A percentile compares a stretch with the other conserved stretches of the same genome.
phyloP scores from a whole-genome alignment of 2,113 vertebrate genomes.

The Fulmarus glacialis region DNA sequence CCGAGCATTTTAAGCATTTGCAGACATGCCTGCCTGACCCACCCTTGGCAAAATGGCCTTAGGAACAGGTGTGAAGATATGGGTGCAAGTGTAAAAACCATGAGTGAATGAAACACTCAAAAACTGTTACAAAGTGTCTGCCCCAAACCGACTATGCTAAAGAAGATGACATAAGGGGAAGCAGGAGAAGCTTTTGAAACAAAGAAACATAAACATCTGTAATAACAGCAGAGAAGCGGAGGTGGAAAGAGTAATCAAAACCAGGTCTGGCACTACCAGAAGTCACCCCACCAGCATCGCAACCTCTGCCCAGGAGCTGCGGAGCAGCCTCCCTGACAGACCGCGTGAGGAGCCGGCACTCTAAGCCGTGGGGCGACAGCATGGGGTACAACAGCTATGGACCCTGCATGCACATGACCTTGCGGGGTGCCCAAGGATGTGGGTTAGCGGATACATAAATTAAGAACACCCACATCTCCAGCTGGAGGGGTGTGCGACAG shows the following conservation, averaged over 20 bases:
- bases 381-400: background rate
- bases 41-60: background rate
- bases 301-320: background rate
- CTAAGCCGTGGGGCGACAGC: fast-evolving
- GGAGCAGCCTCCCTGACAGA: background rate
- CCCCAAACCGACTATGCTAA: background rate
- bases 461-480: background rate
- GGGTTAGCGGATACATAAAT: background rate
- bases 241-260: background rate
- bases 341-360: fast-evolving
- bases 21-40: background rate
- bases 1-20: background rate
- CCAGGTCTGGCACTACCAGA: background rate
- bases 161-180: background rate
- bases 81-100: background rate
- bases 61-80: background rate
- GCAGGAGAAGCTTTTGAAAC: background rate
- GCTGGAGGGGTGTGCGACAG: background rate
- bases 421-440: background rate
- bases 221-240: background rate
- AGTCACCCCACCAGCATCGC: background rate
- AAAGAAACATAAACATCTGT: background rate
- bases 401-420: fast-evolving
- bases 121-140: background rate
- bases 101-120: background rate